These are phyloP conservation scores for Pissodes strobi DNA, from an alignment of 1,140 invertebrate species.

Conservation along the genomic window DNA sequence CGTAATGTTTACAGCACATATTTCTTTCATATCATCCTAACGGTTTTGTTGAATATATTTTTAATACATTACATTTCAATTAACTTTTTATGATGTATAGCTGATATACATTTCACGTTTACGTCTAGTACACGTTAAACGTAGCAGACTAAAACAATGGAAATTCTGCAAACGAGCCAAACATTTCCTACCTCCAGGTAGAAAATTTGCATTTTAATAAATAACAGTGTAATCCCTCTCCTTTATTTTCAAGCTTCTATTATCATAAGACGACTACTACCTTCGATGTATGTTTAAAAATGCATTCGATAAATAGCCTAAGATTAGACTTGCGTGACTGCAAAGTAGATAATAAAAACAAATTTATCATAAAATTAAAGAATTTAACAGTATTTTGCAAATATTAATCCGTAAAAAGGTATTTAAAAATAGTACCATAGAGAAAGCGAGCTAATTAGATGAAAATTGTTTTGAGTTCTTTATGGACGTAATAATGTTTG, in stretches of 20 bases:
- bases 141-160: too few relatives aligned
- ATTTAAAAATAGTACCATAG: conserved; percentile 11
- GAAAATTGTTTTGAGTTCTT: conserved; percentile 9
- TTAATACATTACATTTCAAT: too few relatives aligned
- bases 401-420: conserved; percentile 27
- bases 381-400: conserved; percentile 32
- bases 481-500: background rate
- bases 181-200: too few relatives aligned
- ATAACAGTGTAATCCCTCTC: background rate
- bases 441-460: conserved; percentile 22
- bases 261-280: conserved; percentile 10
- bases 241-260: background rate
- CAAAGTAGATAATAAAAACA: conserved; percentile 19
- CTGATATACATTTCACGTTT: too few relatives aligned
- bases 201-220: too few relatives aligned
- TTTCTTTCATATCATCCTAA: too few relatives aligned
- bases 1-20: too few relatives aligned
- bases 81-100: too few relatives aligned
- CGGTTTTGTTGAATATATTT: too few relatives aligned
- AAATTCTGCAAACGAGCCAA: too few relatives aligned
- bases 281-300: conserved; percentile 15
- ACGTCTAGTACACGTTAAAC: too few relatives aligned
- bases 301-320: conserved; percentile 15
- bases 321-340: conserved; percentile 26
- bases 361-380: conserved; percentile 26